Conservation (phyloP, 2,113 vertebrate genomes). For the Tyrannus savana region DNA sequence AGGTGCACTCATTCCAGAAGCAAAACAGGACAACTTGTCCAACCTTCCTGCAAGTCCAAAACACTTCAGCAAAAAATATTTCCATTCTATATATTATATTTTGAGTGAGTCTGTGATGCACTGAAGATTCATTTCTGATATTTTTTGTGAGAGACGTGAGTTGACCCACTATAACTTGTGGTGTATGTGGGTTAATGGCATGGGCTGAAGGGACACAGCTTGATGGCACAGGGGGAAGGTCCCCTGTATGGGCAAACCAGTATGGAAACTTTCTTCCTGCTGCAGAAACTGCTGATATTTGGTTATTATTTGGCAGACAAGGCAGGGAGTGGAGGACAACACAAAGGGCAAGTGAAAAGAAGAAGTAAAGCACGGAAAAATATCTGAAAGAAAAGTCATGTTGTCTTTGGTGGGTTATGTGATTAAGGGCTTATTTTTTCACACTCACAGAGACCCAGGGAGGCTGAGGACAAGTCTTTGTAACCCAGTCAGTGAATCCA, state of each 20-base stretch:
- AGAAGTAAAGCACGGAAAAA: background rate
- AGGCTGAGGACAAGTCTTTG: background rate
- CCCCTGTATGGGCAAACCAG: background rate
- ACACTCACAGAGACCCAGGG: background rate
- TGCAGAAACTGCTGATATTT: background rate
- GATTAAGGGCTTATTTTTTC: background rate
- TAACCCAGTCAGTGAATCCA: background rate
- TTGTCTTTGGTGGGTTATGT: background rate
- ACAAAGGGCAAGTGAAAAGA: background rate
- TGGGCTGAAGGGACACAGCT: background rate
- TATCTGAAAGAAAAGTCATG: background rate
- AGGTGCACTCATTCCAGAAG: background rate
- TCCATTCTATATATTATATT: background rate
- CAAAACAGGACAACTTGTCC: background rate
- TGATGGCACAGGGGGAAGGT: background rate
- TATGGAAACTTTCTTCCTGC: background rate
- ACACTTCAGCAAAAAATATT: background rate
- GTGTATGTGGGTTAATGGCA: background rate
- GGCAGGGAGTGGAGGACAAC: background rate
- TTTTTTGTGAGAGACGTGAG: background rate
- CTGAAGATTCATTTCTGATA: background rate
- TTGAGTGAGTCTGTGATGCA: background rate
- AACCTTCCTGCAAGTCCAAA: background rate
- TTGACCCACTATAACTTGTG: background rate
- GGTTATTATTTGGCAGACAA: background rate